phyloP scores from a whole-genome alignment of 2,797 vertebrate genomes.

The Coregonus suidteri region DNA sequence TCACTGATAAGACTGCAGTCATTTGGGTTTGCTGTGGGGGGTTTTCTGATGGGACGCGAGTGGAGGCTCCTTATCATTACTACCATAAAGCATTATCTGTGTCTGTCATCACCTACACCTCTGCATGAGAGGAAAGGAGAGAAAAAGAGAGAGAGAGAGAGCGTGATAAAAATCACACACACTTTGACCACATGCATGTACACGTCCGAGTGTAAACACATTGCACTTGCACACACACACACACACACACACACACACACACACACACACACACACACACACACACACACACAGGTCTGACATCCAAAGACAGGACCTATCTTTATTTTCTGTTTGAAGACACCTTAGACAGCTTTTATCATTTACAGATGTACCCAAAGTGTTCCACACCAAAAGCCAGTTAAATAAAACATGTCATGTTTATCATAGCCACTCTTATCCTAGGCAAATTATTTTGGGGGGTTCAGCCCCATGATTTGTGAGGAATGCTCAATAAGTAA shows the following conservation, averaged over 20 bases:
- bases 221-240: constrained; percentile 27
- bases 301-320: constrained; percentile 11
- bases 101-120: constrained; percentile 63
- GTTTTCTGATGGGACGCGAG: constrained; percentile 52
- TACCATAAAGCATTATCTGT: constrained; percentile 66
- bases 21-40: constrained; percentile 57
- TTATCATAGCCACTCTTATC: not conserved
- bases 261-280: constrained; percentile 5
- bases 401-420: not conserved
- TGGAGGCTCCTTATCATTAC: constrained; percentile 68
- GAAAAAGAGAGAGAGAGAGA: constrained; percentile 28
- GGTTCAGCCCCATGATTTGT: not conserved
- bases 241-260: constrained; percentile 12
- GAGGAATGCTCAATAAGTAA: not conserved
- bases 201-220: constrained; percentile 60
- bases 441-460: too few relatives aligned
- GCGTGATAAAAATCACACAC: constrained; percentile 62
- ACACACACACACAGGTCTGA: constrained; percentile 36
- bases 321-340: constrained; percentile 56
- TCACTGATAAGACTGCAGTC: constrained; percentile 65
- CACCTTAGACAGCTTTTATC: constrained; percentile 25
- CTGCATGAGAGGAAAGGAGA: constrained; percentile 61
- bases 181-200: constrained; percentile 55
- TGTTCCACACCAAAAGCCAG: not conserved
- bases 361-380: constrained; percentile 36